These are phyloP conservation scores for Lycorma delicatula DNA, from an alignment of 1,140 invertebrate genomes.

Conservation along the genomic window DNA sequence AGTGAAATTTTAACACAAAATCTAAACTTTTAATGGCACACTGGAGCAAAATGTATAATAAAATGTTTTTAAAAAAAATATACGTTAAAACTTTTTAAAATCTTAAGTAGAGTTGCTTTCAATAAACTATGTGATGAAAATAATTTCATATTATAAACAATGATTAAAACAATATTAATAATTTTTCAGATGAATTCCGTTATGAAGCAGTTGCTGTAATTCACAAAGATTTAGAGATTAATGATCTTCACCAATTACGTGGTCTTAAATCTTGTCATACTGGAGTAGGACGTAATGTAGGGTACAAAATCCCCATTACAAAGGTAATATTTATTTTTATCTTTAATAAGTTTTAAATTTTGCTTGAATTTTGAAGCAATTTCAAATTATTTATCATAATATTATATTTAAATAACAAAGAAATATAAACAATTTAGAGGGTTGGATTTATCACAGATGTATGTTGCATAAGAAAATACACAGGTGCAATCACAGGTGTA, in stretches of 20 bases:
- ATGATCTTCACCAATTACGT: conserved; percentile 51
- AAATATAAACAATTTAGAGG: neutral
- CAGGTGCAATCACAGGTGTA: too few species aligned
- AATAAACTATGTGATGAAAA: too few species aligned
- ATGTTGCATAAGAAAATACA: too few species aligned
- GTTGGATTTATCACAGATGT: neutral
- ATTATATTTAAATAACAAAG: neutral
- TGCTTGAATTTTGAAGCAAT: neutral
- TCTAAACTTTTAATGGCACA: too few species aligned
- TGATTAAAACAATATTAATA: too few species aligned
- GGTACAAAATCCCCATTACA: conserved; percentile 53
- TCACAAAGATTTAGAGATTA: conserved; percentile 55
- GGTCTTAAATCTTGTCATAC: conserved; percentile 72
- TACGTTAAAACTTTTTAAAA: too few species aligned
- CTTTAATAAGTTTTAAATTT: neutral
- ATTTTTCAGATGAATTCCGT: conserved; percentile 51
- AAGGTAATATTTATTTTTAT: conserved; percentile 33
- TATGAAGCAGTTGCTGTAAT: conserved; percentile 71
- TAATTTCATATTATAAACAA: too few species aligned
- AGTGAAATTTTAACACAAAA: too few species aligned
- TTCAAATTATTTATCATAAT: conserved; percentile 5
- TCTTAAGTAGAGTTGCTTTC: too few species aligned
- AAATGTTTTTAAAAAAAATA: too few species aligned
- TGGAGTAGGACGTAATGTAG: conserved; percentile 66
- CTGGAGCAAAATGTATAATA: too few species aligned